Evolutionary conservation across 2,888 invertebrate genomes (phyloP).

Genomic region (Euspilapteryx auroguttella): DNA sequence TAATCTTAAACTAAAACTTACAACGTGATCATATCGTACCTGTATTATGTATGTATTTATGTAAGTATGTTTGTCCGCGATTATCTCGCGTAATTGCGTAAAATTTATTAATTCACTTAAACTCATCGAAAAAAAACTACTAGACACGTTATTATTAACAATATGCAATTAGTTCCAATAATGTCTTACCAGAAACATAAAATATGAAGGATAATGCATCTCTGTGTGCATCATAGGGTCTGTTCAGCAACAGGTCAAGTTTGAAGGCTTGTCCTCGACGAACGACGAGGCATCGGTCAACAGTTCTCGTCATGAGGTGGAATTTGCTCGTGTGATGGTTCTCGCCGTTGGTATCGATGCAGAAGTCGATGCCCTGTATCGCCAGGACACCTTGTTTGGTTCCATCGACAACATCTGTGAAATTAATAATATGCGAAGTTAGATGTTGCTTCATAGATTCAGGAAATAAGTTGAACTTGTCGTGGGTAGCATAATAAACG

Average conservation of each 20-base stretch:
- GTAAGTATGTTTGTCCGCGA: too few relatives aligned
- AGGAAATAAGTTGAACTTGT: background rate
- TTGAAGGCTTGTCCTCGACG: conserved; percentile 83
- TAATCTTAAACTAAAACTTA: too few relatives aligned
- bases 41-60: too few relatives aligned
- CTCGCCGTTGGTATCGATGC: conserved; percentile 71
- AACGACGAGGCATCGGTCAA: conserved; percentile 69
- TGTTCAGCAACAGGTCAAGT: conserved; percentile 70
- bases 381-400: conserved; percentile 64
- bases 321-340: conserved; percentile 80
- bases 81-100: too few relatives aligned
- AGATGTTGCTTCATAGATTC: background rate
- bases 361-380: conserved; percentile 73
- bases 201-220: conserved; percentile 87
- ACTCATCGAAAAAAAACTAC: too few relatives aligned
- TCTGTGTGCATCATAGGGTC: conserved; percentile 70
- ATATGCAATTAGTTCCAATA: conserved; percentile 2
- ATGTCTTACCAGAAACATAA: conserved; percentile 66
- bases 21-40: too few relatives aligned
- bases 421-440: conserved; percentile 10
- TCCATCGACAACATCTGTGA: conserved; percentile 47
- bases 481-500: background rate
- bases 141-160: too few relatives aligned
- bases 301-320: conserved; percentile 68
- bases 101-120: too few relatives aligned